Evolutionary conservation across 2,888 invertebrate species (phyloP), one percentile per base, ranked within the genome.

Genomic region (Eristalis tenax): DNA sequence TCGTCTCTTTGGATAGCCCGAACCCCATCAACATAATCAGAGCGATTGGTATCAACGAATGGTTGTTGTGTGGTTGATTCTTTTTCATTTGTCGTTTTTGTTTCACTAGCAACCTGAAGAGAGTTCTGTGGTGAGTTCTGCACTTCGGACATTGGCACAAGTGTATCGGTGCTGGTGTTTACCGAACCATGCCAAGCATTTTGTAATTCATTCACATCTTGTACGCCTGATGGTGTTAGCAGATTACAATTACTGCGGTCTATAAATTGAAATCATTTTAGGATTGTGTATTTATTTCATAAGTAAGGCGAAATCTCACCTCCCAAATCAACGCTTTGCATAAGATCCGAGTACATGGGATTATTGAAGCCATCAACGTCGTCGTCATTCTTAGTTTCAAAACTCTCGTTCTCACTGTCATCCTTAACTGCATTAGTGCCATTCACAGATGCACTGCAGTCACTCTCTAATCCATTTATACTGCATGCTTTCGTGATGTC

Each of bases 101-200:
- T 63, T 50, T 79, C 74, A 61, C 28, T 18, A 66, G 32, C 15
- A 13, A 26, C 66, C 8, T 59, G 43, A 43, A 73, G 13, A 10
- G 18, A 18, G 59, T 35, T 76, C 13, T 65, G 79, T 64, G 83
- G 43, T 59, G 87, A 83, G 13, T 64, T 79, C 76, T 83, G 87
- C 63, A 77, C 59, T 73, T 87, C 87, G 4, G 87, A 89, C 80
- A 89, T 89, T 71, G 93, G 93, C 64, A 94, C 94, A 86, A 94
- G 90, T 18, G 94, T 94, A 88, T 94, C 94, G 59, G 94, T 94
- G 90, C 94, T 94, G 43, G 94, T 94, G 89, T 94, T 94, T 64
- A 92, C 90, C 22, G 91, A 91, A 38, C 91, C 91, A 89, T 91
- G 90, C 91, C 91, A 91, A 56, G 89, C 81, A 74, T 89, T 90